phyloP scores from a whole-genome alignment of 2,113 vertebrate species.

The Cololabis saira region DNA sequence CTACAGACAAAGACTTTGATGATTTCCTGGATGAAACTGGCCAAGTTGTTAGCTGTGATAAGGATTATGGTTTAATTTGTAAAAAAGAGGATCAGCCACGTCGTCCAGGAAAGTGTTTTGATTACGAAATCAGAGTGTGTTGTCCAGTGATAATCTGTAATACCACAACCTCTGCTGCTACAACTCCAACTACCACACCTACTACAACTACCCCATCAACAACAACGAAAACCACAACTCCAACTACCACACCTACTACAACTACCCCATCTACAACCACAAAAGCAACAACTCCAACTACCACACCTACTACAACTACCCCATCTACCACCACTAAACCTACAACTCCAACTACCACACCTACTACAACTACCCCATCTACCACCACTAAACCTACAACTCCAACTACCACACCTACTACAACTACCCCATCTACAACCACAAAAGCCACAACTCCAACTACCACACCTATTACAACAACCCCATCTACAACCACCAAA shows the following conservation, averaged over 20 bases:
- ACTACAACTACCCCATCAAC: not conserved
- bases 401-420: not conserved
- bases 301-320: not conserved
- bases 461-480: not conserved
- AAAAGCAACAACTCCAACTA: not conserved
- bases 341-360: not conserved
- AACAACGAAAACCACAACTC: not conserved
- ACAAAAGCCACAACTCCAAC: not conserved
- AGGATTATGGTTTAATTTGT: conserved; percentile 46
- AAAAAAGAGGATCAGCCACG: conserved; percentile 5
- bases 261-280: not conserved
- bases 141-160: not conserved
- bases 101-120: conserved; percentile 31
- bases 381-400: not conserved
- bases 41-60: conserved; percentile 47
- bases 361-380: not conserved
- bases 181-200: not conserved
- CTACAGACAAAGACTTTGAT: conserved; percentile 2
- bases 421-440: conserved; percentile 2
- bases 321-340: not conserved
- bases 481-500: not conserved
- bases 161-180: not conserved
- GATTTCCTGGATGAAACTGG: not conserved
- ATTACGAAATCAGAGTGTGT: conserved; percentile 63
- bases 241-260: not conserved